Evolutionary conservation across 2,797 vertebrate species (phyloP).

Genomic region (Moxostoma hubbsi): DNA sequence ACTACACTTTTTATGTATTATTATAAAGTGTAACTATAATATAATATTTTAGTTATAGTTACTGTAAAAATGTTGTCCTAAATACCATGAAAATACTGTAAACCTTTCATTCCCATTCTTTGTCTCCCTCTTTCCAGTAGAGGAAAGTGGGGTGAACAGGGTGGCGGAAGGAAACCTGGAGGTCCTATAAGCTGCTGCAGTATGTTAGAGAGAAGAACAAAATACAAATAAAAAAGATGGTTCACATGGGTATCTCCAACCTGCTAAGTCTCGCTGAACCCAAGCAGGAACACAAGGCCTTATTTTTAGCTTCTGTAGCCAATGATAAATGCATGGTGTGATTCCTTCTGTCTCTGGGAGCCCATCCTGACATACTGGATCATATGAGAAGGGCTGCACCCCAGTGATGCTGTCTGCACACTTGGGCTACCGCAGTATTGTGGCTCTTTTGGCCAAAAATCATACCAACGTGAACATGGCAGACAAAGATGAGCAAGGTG

Average conservation of each 20-base stretch:
- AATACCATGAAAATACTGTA: too few relatives aligned
- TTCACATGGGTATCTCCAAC: conserved; percentile 73
- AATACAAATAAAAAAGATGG: conserved; percentile 79
- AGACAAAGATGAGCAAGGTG: conserved; percentile 84
- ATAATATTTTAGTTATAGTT: too few relatives aligned
- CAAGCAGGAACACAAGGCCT: conserved; percentile 70
- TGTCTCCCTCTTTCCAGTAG: not conserved
- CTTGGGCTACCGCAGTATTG: conserved; percentile 74
- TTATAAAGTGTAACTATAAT: too few relatives aligned
- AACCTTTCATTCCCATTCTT: too few relatives aligned
- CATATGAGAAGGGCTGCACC: conserved; percentile 76
- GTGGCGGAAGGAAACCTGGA: conserved; percentile 76
- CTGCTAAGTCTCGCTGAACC: conserved; percentile 84
- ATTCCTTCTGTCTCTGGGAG: conserved; percentile 78
- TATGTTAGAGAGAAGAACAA: conserved; percentile 76
- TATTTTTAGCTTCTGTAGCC: conserved; percentile 76
- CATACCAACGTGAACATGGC: conserved; percentile 77
- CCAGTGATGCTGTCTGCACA: conserved; percentile 81
- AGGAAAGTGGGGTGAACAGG: not conserved
- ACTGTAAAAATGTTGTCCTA: too few relatives aligned
- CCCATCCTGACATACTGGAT: conserved; percentile 77
- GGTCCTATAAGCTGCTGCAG: conserved; percentile 82
- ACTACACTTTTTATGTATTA: too few relatives aligned
- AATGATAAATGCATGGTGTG: conserved; percentile 77
- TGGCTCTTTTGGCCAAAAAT: conserved; percentile 76